phyloP scores from a whole-genome alignment of 2,888 invertebrate species.

The Noctua comes region DNA sequence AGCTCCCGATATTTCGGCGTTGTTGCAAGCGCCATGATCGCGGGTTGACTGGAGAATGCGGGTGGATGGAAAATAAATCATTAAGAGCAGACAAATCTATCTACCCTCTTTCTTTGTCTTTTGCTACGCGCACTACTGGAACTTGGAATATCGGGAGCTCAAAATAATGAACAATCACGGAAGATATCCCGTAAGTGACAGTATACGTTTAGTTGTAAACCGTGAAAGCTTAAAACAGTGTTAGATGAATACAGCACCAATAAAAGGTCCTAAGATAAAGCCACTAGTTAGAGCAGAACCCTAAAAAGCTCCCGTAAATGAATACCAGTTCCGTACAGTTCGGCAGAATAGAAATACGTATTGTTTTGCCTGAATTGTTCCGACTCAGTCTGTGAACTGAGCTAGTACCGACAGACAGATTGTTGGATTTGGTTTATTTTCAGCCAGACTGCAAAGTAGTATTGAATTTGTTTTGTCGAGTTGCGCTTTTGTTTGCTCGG shows the following conservation, averaged over 20 bases:
- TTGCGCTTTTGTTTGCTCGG: constrained; percentile 25
- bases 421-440: constrained; percentile 57
- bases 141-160: too few species aligned
- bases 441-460: constrained; percentile 38
- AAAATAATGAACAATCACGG: too few species aligned
- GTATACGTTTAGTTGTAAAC: too few species aligned
- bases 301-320: constrained; percentile 35
- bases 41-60: too few species aligned
- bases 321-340: constrained; percentile 34
- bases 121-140: too few species aligned
- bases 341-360: constrained; percentile 46
- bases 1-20: too few species aligned
- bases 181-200: too few species aligned
- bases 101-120: too few species aligned
- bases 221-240: too few species aligned
- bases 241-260: background rate
- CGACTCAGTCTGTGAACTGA: constrained; percentile 40
- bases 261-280: background rate
- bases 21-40: too few species aligned
- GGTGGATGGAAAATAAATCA: too few species aligned
- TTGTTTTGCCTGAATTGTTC: constrained; percentile 49
- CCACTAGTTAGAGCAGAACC: constrained; percentile 10
- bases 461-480: constrained; percentile 49
- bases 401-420: constrained; percentile 26
- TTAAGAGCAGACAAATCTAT: too few species aligned